Percentiles rank a stretch among this genome's conserved stretches.
Evolutionary conservation across 2,113 vertebrate species (phyloP).

Genomic region (Vombatus ursinus): DNA sequence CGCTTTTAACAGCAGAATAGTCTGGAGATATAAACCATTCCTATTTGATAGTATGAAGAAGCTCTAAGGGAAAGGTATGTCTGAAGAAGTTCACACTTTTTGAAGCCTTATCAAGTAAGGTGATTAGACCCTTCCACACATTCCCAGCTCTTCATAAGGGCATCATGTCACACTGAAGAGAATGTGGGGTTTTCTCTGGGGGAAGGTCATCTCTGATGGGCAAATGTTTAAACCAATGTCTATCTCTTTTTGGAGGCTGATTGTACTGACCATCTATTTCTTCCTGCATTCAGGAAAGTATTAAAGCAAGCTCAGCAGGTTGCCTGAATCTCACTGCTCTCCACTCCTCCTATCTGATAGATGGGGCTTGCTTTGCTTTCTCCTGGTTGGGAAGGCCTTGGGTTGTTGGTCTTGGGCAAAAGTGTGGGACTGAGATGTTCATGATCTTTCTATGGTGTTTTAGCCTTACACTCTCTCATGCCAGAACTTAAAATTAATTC

Average conservation of each 20-base stretch:
- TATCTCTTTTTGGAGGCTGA: not conserved
- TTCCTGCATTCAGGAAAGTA: not conserved
- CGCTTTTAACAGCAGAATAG: not conserved
- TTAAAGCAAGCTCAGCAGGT: not conserved
- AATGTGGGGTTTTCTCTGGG: not conserved
- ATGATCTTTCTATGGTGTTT: not conserved
- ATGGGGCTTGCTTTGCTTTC: not conserved
- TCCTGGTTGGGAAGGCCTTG: not conserved
- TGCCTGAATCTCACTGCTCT: not conserved
- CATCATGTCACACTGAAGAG: not conserved
- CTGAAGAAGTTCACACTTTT: not conserved
- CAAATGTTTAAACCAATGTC: not conserved
- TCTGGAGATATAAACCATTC: not conserved
- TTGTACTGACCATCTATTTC: not conserved
- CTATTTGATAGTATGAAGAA: not conserved
- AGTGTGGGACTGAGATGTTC: not conserved
- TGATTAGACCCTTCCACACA: not conserved
- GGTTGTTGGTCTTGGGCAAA: not conserved
- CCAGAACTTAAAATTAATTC: not conserved
- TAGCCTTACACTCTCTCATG: not conserved
- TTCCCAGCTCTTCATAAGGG: not conserved
- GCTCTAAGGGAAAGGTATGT: not conserved
- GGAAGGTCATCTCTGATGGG: not conserved
- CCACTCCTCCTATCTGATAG: not conserved
- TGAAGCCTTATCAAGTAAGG: not conserved